These are phyloP conservation scores for Uropetala carovei DNA, from an alignment of 2,888 invertebrate species.

Conservation along the genomic window DNA sequence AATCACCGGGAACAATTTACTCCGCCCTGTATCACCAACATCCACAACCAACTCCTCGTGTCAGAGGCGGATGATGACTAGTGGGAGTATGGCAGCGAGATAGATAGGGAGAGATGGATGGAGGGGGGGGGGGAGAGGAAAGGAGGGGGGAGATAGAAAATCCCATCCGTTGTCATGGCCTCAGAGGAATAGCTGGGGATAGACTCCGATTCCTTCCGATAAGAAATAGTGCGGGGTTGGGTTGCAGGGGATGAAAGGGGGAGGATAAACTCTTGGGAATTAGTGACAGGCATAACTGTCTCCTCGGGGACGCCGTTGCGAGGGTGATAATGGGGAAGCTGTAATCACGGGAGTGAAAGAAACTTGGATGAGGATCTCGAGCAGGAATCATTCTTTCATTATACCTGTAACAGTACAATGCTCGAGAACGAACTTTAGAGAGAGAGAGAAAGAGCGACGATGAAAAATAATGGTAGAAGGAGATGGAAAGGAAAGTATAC, in stretches of 20 bases:
- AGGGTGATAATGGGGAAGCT: conserved; percentile 22
- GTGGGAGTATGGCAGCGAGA: neutral
- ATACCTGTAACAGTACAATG: neutral
- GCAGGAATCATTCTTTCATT: conserved; percentile 28
- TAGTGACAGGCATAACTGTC: neutral
- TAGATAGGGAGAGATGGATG: neutral
- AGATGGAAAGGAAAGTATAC: neutral
- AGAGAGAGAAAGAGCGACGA: neutral
- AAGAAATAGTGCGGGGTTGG: neutral
- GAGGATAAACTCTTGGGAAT: neutral
- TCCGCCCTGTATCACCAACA: neutral
- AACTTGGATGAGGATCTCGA: conserved; percentile 16
- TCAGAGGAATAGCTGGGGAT: neutral
- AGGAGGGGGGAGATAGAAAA: neutral
- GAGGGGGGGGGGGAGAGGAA: neutral
- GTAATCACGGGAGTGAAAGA: conserved; percentile 8
- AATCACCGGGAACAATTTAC: conserved; percentile 25
- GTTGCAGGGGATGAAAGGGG: neutral
- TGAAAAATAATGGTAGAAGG: too few relatives aligned
- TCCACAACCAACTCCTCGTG: neutral
- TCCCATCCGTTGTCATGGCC: neutral
- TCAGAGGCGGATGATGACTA: too few relatives aligned
- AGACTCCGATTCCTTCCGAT: conserved; percentile 23
- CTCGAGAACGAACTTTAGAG: neutral
- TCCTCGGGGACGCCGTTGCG: neutral